Evolutionary conservation across 2,113 vertebrate species (phyloP).

Genomic region (Limnothrissa miodon): DNA sequence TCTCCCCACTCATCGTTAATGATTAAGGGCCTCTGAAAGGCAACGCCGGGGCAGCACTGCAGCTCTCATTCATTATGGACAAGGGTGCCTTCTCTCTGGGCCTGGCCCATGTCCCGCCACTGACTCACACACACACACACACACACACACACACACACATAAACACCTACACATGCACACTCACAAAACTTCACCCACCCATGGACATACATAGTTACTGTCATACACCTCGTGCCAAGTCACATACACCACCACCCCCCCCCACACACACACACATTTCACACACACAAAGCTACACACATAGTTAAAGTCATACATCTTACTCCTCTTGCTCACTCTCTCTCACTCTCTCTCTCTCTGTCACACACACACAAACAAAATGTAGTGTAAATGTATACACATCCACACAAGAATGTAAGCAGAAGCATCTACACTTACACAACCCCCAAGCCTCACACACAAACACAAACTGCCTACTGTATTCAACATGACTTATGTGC

Average conservation of each 20-base stretch:
- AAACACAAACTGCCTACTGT: not conserved
- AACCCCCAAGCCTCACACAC: conserved; percentile 1
- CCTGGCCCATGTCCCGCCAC: conserved; percentile 44
- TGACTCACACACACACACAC: conserved; percentile 25
- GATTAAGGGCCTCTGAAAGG: conserved; percentile 65
- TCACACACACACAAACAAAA: not conserved
- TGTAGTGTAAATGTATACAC: not conserved
- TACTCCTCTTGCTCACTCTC: too few relatives aligned
- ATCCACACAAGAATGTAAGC: not conserved
- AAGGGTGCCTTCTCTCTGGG: conserved; percentile 44
- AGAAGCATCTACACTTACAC: conserved; percentile 2
- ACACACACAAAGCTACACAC: too few relatives aligned
- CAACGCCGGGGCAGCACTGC: conserved; percentile 31
- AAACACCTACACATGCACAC: not conserved
- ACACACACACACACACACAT: not conserved
- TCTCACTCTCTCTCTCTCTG: not conserved
- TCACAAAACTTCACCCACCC: too few relatives aligned
- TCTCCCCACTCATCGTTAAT: conserved; percentile 54
- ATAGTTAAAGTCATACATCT: not conserved
- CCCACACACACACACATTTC: conserved; percentile 2
- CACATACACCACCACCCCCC: not conserved
- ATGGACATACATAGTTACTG: too few relatives aligned
- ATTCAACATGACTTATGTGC: not conserved
- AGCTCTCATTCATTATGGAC: conserved; percentile 70
- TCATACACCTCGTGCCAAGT: not conserved